These are phyloP conservation scores for Cosmia pyralina DNA, from an alignment of 2,888 invertebrate species.

Conservation along the genomic window DNA sequence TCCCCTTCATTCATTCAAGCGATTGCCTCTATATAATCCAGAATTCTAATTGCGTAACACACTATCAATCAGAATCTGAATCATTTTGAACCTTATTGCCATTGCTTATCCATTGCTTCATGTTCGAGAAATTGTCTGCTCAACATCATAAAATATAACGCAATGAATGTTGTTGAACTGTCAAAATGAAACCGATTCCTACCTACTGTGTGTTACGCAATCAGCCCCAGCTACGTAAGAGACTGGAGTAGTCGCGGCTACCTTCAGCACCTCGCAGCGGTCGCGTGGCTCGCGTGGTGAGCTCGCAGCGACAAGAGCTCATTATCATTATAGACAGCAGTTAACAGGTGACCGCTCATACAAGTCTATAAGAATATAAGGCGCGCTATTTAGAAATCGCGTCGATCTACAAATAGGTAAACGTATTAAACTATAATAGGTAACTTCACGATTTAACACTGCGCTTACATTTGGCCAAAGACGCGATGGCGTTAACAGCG, in stretches of 20 bases:
- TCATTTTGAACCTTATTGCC: no score
- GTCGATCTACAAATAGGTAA: neutral
- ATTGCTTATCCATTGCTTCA: no score
- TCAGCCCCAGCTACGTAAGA: neutral
- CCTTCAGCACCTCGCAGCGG: neutral
- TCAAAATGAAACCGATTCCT: no score
- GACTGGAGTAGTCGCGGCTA: no score
- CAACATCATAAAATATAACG: no score
- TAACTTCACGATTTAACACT: neutral
- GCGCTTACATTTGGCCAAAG: neutral
- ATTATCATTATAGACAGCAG: neutral
- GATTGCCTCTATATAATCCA: neutral
- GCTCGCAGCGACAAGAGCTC: neutral
- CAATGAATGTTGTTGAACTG: no score
- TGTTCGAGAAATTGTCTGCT: no score
- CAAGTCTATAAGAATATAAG: neutral
- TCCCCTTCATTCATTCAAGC: neutral
- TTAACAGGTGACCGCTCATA: constrained; percentile 3
- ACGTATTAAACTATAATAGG: neutral
- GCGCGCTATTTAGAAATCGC: neutral
- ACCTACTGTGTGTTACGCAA: no score
- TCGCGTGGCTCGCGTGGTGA: neutral
- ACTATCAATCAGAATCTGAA: no score
- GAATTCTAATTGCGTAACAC: no score
- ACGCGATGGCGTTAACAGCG: neutral